Evolutionary conservation across 1,140 invertebrate species (phyloP), one percentile per base, ranked within the genome.

Genomic region (Pseudachorutes palmiensis): DNA sequence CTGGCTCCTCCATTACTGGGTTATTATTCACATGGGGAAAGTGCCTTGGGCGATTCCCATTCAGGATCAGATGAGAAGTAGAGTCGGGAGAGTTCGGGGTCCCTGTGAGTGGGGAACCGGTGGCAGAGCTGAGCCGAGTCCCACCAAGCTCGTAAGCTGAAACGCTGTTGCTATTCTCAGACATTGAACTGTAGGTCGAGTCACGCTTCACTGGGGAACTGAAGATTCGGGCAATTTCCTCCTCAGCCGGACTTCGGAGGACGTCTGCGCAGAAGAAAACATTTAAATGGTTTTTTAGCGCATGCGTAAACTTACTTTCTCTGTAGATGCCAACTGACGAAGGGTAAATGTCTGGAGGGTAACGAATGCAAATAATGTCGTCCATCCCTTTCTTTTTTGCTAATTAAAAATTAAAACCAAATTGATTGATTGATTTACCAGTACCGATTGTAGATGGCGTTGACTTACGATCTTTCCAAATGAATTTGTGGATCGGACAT

Each of bases 241-340:
- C 72, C 51, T 73, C 72, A 0, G n/a, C n/a, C n/a, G 69, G 69
- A 29, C 72, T 73, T 66, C 67, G 60, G 2, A 70, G 26, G 28
- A 71, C 68, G 51, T 73, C 72, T 73, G 30, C 2, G n/a, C n/a
- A n/a, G n/a, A n/a, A n/a, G n/a, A n/a, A n/a, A n/a, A n/a, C n/a
- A n/a, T n/a, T n/a, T n/a, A n/a, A n/a, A n/a, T n/a, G n/a, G n/a
- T n/a, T n/a, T n/a, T n/a, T n/a, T n/a, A n/a, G n/a, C n/a, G n/a
- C n/a, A n/a, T n/a, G n/a, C n/a, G n/a, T n/a, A n/a, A n/a, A n/a
- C 72, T 74, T 70, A 74, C 72, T 71, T 69, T 74, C 72, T 36
- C 72, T 29, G 65, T 74, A 74, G 32, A 74, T 63, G n/a, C 72
- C 72, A n/a, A 74, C 66, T n/a, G 70, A 70, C 1, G 72, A 31